Base-by-base conservation (phyloP, 1,140 invertebrate species). In the Nylanderia fulva region DNA sequence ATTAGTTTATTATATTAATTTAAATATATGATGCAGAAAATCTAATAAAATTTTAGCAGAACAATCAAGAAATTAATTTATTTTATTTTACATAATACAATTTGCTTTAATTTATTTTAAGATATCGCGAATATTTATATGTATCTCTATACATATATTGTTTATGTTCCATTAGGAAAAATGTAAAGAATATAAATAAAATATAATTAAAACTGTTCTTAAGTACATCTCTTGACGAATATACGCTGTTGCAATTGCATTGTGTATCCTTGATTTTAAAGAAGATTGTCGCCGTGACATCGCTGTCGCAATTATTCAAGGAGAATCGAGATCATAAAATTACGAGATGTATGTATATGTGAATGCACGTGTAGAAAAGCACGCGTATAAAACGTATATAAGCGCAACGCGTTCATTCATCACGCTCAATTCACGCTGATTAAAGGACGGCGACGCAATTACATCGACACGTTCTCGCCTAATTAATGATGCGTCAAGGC, bases 241-340 rank as follows among this genome's bases (percentile, higher is more conserved):
- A 69, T 7, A 52, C 18, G 39, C 72, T 21, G 39, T 84, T 33
- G 63, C 75, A 85, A 85, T 88, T 80, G 54, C 69, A 64, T 84
- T 60, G 87, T 27, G 18, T 48, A 85, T 84, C 69, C 86, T 82
- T 76, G 86, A 88, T 88, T 69, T 83, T 11, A 13, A 45, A 39
- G 74, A 75, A 88, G 87, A 74, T 60, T 83, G 66, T 75, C 27
- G 66, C 69, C 27, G 58, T 71, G 60, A 52, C 64, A 18, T 42
- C 29, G 52, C 21, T 21, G 72, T 7, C 39, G 56, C 71, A 15
- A 72, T 48, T 74, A 72, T 48, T 74, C 27, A 33, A 80, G 39
- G 45, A 79, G 63, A 54, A 29, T 39, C 54, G 13, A 15, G 36
- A 45, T 42, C 21, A 36, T 24, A 56, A 85, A 72, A 69, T 0